Percentiles rank a stretch among this genome's conserved stretches.
Conservation (phyloP, 2,888 invertebrate species). For the Gryllus longicercus region DNA sequence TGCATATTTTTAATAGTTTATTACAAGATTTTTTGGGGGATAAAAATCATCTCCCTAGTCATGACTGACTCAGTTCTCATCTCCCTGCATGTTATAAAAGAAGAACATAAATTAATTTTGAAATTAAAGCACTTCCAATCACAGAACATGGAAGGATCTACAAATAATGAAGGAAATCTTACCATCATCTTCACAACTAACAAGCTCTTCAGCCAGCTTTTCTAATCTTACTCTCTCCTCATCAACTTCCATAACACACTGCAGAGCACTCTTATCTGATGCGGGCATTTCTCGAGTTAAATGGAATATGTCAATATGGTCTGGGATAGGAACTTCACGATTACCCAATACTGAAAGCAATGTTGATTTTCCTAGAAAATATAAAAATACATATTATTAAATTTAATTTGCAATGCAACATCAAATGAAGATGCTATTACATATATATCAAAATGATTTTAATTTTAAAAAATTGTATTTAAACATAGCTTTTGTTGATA, state of each 20-base stretch:
- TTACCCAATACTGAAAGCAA: slow-evolving; percentile 86
- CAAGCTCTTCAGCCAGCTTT: slow-evolving; percentile 84
- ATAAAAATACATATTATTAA: neutral
- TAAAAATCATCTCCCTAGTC: no score
- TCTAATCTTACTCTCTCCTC: slow-evolving; percentile 88
- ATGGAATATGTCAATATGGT: slow-evolving; percentile 96
- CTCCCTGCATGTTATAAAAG: no score
- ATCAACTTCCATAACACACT: slow-evolving; percentile 93
- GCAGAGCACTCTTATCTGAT: slow-evolving; percentile 91
- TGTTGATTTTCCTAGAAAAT: slow-evolving; percentile 78
- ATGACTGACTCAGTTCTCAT: no score
- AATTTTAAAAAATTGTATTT: no score
- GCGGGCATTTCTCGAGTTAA: slow-evolving; percentile 96
- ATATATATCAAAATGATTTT: no score
- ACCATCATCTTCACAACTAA: slow-evolving; percentile 82
- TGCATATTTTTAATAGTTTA: no score
- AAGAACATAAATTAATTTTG: neutral
- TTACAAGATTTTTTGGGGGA: no score
- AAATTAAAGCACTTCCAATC: neutral
- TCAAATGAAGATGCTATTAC: slow-evolving; percentile 67
- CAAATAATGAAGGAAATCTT: slow-evolving; percentile 36
- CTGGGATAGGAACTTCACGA: slow-evolving; percentile 92
- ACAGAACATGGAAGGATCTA: neutral
- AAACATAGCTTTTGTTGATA: no score
- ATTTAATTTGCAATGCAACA: slow-evolving; percentile 63